Base-by-base conservation (phyloP, 2,113 vertebrate species). In the Patagioenas fasciata region DNA sequence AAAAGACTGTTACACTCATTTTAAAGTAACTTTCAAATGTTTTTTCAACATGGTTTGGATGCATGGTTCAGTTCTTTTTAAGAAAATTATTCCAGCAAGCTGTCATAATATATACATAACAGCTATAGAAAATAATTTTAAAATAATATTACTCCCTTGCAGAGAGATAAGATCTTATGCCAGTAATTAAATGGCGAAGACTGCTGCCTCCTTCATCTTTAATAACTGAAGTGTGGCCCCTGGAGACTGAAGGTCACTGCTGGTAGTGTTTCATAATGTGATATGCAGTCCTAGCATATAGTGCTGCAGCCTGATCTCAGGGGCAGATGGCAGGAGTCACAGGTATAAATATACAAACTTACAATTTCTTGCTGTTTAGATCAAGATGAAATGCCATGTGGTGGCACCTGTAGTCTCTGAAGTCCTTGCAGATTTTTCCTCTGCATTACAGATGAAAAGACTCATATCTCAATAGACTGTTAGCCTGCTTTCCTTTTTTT, bases 301-400 rank as follows among this genome's bases (percentile, higher is more conserved):
- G 51, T 67, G 14, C 61, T 95, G 48, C 80, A 95, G 54, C 31
- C 44, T 83, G 62, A 83, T 95, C 50, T 80, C 67, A 73, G 79
- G 87, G 73, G 78, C 94, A 96, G 91, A 97, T 91, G 91, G 87
- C 70, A 70, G 66, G 54, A 95, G 74, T 93, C 88, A 93, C 85
- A 94, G 78, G 79, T 91, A 91, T 85, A 89, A 94, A 93, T 80
- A 88, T 17, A 89, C 60, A 85, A 88, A 91, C 58, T 91, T 72
- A 51, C 47, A 72, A 51, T 80, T 95, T 91, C 67, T 70, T 42
- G 7, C 89, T 89, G 58, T 80, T 95, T 88, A 94, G 74, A 80
- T 83, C 93, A 91, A 69, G 74, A 95, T 2, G 11, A 82, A 83
- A 82, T 91, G 67, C 40, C 95, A 18, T 83, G 47, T 74, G 87